Evolutionary conservation across 2,113 vertebrate species (phyloP), one percentile per base, ranked within the genome.

Genomic region (Aptenodytes forsteri): DNA sequence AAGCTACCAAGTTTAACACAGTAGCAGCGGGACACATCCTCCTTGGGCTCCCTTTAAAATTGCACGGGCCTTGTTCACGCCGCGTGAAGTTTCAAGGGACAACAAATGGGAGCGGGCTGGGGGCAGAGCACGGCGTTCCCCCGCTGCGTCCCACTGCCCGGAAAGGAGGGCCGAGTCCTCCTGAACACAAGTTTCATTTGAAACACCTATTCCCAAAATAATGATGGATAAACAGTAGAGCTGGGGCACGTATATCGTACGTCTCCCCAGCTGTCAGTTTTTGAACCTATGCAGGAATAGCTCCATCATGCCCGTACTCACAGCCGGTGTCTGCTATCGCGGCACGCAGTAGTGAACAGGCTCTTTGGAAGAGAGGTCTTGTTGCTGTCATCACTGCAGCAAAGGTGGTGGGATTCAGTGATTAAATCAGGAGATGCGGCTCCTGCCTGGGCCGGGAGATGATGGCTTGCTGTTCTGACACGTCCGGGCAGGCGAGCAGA

Each of bases 401-500:
- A 17, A 34, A 56, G 65, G 56, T 23, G 77, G 32, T 64, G 77
- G 66, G 75, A 59, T 42, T 81, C 18, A 79, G 65, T 0, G 44
- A 79, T 67, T 42, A 58, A 52, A 89, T 34, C 46, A 10, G 25
- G 34, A 71, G 50, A 49, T 0, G 16, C 1, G 10, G 64, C 86
- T 81, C 27, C 87, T 49, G 40, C 62, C 80, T 3, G 55, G 76
- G 27, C 66, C 2, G 3, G 58, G 89, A 78, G 69, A 27, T 16
- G 58, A 52, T 3, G 9, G 20, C 75, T 80, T 9, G 7, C 27
- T 91, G 65, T 15, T 76, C 56, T 4, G 54, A 23, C 52, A 54
- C 0, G 0, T 7, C 34, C 1, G 10, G 49, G 22, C 1, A 1
- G 12, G 42, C 0, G 1, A 91, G 69, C 25, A 27, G 21, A 15